Percentiles rank a stretch among this genome's conserved stretches.
phyloP scores from a whole-genome alignment of 2,797 vertebrate genomes.

The Muscicapa striata region DNA sequence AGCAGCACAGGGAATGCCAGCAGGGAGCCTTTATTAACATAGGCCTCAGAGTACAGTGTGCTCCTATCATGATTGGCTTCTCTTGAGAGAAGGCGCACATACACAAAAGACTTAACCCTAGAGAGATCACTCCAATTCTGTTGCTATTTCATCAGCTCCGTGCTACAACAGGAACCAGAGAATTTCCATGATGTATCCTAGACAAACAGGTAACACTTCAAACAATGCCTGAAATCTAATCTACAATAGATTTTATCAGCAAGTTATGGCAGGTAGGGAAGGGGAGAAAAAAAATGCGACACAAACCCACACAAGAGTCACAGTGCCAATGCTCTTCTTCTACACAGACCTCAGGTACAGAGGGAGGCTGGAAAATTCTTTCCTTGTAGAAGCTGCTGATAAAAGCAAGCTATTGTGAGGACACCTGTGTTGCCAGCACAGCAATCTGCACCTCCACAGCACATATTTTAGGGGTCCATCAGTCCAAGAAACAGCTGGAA shows the following conservation, averaged over 20 bases:
- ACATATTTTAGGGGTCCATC: neutral
- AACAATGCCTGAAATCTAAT: constrained; percentile 13
- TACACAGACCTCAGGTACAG: neutral
- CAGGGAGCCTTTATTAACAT: constrained; percentile 59
- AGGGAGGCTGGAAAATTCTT: neutral
- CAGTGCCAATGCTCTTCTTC: neutral
- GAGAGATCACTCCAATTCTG: constrained; percentile 39
- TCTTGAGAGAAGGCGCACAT: constrained; percentile 22
- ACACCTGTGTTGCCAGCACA: neutral
- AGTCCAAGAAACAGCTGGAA: constrained; percentile 21
- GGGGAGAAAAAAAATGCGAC: neutral
- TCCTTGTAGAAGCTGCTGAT: neutral
- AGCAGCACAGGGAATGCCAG: constrained; percentile 51
- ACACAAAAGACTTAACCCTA: constrained; percentile 55
- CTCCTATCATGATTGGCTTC: constrained; percentile 53
- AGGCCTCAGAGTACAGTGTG: constrained; percentile 42
- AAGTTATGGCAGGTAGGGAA: neutral
- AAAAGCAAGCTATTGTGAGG: neutral
- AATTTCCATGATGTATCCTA: neutral
- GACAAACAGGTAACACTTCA: neutral
- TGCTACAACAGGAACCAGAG: neutral
- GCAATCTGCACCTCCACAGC: neutral
- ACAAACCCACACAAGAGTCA: neutral
- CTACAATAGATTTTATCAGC: constrained; percentile 1
- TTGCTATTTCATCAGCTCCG: constrained; percentile 27